Evolutionary conservation across 2,888 invertebrate genomes (phyloP).

Genomic region (Thysanoteuthis rhombus): DNA sequence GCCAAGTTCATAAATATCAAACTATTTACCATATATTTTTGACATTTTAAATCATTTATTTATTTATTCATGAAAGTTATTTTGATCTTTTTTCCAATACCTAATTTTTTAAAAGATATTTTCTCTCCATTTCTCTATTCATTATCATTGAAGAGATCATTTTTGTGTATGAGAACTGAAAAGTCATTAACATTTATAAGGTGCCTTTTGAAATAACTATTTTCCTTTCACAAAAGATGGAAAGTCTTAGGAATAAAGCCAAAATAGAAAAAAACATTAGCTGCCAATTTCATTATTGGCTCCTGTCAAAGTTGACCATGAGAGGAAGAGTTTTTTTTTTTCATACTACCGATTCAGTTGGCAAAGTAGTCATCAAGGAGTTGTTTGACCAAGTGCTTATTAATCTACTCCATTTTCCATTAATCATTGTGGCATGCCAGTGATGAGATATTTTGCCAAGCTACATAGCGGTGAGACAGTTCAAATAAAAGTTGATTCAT

Average conservation of each 20-base stretch:
- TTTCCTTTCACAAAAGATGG: neutral
- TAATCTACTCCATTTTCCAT: too few relatives aligned
- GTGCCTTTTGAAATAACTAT: neutral
- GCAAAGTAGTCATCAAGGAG: too few relatives aligned
- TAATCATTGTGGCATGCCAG: too few relatives aligned
- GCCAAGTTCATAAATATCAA: neutral
- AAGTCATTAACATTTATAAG: conserved; percentile 1
- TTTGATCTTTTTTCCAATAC: neutral
- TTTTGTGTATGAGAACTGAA: neutral
- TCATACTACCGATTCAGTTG: too few relatives aligned
- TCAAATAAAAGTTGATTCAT: too few relatives aligned
- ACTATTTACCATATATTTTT: neutral
- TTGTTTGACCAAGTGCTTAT: too few relatives aligned
- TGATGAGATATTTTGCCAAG: too few relatives aligned
- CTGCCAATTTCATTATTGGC: too few relatives aligned
- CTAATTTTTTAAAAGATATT: neutral
- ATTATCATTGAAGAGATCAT: neutral
- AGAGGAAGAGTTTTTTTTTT: too few relatives aligned
- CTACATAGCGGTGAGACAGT: too few relatives aligned
- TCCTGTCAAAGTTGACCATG: too few relatives aligned
- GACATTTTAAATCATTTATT: neutral
- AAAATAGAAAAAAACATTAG: neutral
- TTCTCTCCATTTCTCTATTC: neutral
- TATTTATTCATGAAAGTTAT: neutral
- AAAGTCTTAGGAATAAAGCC: neutral